These are phyloP conservation scores for Bombus turneri DNA, from an alignment of 1,140 invertebrate species.

Conservation along the genomic window DNA sequence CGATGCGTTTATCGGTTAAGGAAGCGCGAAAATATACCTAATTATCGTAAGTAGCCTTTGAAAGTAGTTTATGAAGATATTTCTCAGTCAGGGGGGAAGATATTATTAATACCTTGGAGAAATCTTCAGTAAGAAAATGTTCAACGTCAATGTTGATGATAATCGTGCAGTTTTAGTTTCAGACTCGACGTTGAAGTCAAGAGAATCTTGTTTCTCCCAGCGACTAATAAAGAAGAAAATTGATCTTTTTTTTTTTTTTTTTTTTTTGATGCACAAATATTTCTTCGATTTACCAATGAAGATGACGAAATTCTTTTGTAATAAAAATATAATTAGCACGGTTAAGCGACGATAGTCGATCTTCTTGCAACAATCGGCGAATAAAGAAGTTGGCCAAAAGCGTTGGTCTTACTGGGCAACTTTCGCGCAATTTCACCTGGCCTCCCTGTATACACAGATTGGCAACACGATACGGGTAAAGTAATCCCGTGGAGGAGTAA, in stretches of 20 bases:
- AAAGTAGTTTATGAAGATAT: no score
- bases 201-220: neutral
- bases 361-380: neutral
- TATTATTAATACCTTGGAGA: neutral
- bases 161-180: neutral
- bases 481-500: constrained; percentile 51
- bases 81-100: no score
- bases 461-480: constrained; percentile 50
- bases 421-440: constrained; percentile 31
- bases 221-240: neutral
- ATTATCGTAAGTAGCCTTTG: no score
- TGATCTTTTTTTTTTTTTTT: no score
- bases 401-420: neutral
- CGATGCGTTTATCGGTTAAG: no score
- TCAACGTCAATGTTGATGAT: neutral
- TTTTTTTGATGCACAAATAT: no score
- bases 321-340: no score
- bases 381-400: constrained; percentile 1
- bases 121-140: neutral
- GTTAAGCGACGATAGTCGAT: no score
- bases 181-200: neutral
- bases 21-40: no score
- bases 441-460: constrained; percentile 37
- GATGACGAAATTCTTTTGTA: no score
- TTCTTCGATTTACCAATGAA: no score